Percentiles rank a stretch among this genome's conserved stretches.
Evolutionary conservation across 2,888 invertebrate genomes (phyloP).

Genomic region (Hirtodrosophila cameraria): DNA sequence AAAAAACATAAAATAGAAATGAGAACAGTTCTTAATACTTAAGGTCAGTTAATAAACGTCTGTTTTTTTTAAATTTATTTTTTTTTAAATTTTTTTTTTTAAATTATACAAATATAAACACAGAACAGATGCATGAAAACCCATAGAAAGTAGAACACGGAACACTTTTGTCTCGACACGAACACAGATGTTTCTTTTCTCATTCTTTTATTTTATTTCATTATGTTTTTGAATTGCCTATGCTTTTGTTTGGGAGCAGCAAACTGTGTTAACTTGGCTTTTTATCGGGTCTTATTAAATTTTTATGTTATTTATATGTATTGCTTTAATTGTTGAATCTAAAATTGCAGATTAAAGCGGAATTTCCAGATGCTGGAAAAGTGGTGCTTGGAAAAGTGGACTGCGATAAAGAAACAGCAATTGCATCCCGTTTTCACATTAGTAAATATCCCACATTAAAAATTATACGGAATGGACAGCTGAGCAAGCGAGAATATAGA

Average conservation of each 20-base stretch:
- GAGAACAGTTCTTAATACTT: too few species aligned
- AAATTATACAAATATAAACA: too few species aligned
- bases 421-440: conserved; percentile 96
- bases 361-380: conserved; percentile 91
- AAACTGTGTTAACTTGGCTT: conserved; percentile 16
- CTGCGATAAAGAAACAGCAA: conserved; percentile 94
- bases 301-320: not conserved
- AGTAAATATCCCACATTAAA: conserved; percentile 99
- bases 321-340: conserved; percentile 1
- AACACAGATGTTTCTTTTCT: conserved; percentile 14
- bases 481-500: conserved; percentile 95
- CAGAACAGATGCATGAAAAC: conserved; percentile 3
- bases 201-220: conserved; percentile 5
- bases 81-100: too few species aligned
- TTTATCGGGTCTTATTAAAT: not conserved
- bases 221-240: not conserved
- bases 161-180: not conserved
- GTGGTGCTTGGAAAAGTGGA: conserved; percentile 98
- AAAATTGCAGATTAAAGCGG: conserved; percentile 85
- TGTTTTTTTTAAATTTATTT: too few species aligned
- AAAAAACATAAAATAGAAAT: not conserved
- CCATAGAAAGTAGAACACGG: not conserved
- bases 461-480: conserved; percentile 94
- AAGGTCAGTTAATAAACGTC: too few species aligned
- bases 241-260: not conserved